Evolutionary conservation across 2,113 vertebrate species (phyloP).

Genomic region (Triplophysa rosa): DNA sequence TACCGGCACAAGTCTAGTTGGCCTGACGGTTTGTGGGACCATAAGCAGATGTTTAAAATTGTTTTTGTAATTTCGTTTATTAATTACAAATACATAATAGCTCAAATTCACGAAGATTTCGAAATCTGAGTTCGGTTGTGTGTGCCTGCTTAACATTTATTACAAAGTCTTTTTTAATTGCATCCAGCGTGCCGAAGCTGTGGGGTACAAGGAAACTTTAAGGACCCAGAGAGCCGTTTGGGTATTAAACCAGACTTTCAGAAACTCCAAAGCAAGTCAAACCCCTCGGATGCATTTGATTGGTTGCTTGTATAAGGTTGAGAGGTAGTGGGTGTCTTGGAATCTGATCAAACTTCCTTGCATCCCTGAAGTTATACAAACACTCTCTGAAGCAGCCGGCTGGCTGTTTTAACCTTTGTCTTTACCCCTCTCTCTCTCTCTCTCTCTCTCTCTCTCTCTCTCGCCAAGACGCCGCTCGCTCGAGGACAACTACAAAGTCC

Average conservation of each 20-base stretch:
- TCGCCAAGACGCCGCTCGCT: conserved; percentile 32
- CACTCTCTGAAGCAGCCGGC: conserved; percentile 43
- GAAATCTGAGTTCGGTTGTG: too few species aligned
- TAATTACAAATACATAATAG: too few species aligned
- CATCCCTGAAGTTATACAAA: conserved; percentile 55
- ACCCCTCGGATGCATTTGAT: background rate
- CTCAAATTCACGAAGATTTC: too few species aligned
- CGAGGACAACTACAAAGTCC: conserved; percentile 51
- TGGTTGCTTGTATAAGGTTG: conserved; percentile 1
- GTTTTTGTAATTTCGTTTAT: too few species aligned
- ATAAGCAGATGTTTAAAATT: too few species aligned
- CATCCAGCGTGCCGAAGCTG: background rate
- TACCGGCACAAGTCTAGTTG: too few species aligned
- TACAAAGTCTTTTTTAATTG: conserved; percentile 27
- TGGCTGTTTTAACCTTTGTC: conserved; percentile 43
- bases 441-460: conserved; percentile 7
- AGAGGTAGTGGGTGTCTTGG: conserved; percentile 22
- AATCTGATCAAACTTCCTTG: conserved; percentile 49
- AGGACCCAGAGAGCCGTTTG: background rate
- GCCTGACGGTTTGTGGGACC: too few species aligned
- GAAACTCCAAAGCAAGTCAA: conserved; percentile 9
- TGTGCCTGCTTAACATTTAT: background rate
- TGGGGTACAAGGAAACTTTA: conserved; percentile 1
- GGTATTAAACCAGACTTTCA: background rate
- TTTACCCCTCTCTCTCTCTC: conserved; percentile 6